phyloP scores from a whole-genome alignment of 1,140 invertebrate genomes.

The Ganaspis sp. region DNA sequence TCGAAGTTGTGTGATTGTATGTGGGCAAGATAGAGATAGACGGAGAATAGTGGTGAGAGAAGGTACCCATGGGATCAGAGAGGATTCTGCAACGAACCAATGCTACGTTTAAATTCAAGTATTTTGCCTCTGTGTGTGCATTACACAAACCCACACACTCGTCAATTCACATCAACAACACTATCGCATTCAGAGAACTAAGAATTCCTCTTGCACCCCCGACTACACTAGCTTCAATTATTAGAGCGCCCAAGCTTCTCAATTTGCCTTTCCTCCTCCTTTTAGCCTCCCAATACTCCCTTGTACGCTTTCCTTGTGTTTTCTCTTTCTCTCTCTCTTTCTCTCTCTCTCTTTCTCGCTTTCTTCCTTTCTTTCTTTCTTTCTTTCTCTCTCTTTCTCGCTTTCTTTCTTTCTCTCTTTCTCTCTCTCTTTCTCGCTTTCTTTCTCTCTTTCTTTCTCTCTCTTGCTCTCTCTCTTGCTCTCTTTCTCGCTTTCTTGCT shows the following conservation, averaged over 20 bases:
- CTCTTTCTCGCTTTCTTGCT: too few species aligned
- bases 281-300: background rate
- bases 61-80: constrained; percentile 40
- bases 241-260: constrained; percentile 53
- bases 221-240: constrained; percentile 46
- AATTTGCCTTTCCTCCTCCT: constrained; percentile 40
- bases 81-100: constrained; percentile 42
- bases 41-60: constrained; percentile 39
- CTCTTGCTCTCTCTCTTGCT: background rate
- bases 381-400: background rate
- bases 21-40: constrained; percentile 42
- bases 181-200: constrained; percentile 45
- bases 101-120: background rate
- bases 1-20: constrained; percentile 40
- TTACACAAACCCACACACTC: background rate
- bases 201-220: constrained; percentile 47
- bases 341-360: too few species aligned
- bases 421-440: background rate
- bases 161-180: constrained; percentile 44
- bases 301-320: background rate
- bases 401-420: too few species aligned
- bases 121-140: background rate
- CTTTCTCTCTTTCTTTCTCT: background rate
- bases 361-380: too few species aligned
- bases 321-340: background rate